These are phyloP conservation scores for Falco novaeseelandiae DNA, from an alignment of 2,797 vertebrate genomes.

Conservation along the genomic window DNA sequence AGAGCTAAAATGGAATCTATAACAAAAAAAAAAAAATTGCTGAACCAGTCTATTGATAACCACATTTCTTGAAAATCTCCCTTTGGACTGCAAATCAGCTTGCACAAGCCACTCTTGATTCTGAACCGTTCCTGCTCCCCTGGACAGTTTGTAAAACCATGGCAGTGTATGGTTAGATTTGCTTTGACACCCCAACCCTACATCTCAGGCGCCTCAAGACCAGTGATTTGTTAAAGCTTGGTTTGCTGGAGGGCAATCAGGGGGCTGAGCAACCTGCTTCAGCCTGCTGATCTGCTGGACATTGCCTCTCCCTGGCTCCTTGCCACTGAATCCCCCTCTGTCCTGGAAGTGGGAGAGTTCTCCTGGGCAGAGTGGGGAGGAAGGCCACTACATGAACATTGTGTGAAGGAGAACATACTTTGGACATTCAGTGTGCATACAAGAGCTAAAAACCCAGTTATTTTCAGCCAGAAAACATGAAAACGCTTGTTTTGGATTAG, in stretches of 20 bases:
- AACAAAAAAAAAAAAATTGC: not conserved
- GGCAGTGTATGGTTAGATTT: not conserved
- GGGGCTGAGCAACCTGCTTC: not conserved
- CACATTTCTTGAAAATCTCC: not conserved
- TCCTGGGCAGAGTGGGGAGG: not conserved
- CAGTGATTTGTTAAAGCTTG: not conserved
- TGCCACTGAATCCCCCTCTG: fast-evolving
- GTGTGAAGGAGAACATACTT: not conserved
- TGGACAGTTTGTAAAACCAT: not conserved
- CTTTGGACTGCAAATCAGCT: not conserved
- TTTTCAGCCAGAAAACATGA: not conserved
- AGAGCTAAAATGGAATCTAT: not conserved
- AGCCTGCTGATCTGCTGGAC: not conserved
- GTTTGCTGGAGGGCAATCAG: not conserved
- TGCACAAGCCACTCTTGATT: not conserved
- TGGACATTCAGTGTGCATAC: no score
- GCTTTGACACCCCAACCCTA: not conserved
- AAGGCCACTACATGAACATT: not conserved
- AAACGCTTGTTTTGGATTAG: not conserved
- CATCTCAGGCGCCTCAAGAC: not conserved
- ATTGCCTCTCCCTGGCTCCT: fast-evolving
- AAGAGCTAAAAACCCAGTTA: not conserved
- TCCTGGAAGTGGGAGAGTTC: not conserved
- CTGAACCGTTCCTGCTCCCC: not conserved
- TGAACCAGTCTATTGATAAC: not conserved